Percentiles rank a stretch among this genome's conserved stretches.
These are phyloP conservation scores for Scolopax mira DNA, from an alignment of 2,113 vertebrate genomes.

Conservation along the genomic window DNA sequence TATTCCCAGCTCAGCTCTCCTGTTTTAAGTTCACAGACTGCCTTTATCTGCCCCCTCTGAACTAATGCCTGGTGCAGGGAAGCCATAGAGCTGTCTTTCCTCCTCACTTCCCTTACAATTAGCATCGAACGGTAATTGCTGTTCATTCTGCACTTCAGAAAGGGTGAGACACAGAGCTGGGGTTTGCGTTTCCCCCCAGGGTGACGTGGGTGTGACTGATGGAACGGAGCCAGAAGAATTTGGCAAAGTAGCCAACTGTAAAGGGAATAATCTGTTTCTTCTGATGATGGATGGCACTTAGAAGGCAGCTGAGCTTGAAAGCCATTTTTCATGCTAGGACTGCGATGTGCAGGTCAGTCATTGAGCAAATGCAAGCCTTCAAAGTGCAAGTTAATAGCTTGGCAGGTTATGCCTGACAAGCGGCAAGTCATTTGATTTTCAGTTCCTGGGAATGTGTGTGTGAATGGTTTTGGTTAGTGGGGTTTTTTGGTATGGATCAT, in stretches of 20 bases:
- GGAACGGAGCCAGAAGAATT: slow-evolving; percentile 20
- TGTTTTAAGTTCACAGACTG: neutral
- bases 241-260: neutral
- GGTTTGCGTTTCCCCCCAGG: neutral
- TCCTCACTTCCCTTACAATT: neutral
- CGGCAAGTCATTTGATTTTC: neutral
- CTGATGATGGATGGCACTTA: slow-evolving; percentile 41
- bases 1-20: neutral
- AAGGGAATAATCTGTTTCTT: slow-evolving; percentile 34
- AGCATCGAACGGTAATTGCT: neutral
- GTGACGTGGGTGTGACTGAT: neutral
- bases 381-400: slow-evolving; percentile 7
- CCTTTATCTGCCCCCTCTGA: neutral
- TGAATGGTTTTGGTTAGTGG: neutral
- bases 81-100: neutral
- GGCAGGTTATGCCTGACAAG: neutral
- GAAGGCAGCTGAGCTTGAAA: slow-evolving; percentile 24
- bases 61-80: neutral
- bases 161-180: neutral
- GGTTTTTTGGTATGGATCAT: neutral
- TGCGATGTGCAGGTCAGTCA: neutral
- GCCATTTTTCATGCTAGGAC: slow-evolving; percentile 4
- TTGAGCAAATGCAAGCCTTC: neutral
- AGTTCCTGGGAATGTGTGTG: neutral
- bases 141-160: neutral